A percentile compares a stretch with the other conserved stretches of the same genome.
These are phyloP conservation scores for Cordilura impudica DNA, from an alignment of 2,888 invertebrate genomes.

Conservation along the genomic window DNA sequence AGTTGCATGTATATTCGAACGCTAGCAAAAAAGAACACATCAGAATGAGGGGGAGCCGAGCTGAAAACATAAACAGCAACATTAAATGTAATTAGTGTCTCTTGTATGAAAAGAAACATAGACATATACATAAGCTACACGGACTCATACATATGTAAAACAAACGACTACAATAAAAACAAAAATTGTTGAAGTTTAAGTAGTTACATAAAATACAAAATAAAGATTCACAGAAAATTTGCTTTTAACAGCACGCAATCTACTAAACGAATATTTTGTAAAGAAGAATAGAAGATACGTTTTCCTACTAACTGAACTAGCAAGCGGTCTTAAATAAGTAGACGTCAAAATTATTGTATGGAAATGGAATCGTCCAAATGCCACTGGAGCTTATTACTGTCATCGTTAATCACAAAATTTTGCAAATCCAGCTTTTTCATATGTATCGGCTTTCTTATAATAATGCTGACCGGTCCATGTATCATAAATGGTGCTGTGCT, in stretches of 20 bases:
- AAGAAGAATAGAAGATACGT: neutral
- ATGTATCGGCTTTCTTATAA: constrained; percentile 54
- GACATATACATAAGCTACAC: constrained; percentile 10
- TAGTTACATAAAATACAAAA: neutral
- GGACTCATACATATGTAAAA: constrained; percentile 19
- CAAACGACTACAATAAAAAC: constrained; percentile 43
- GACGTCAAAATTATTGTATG: constrained; percentile 17
- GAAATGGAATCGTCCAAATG: constrained; percentile 54
- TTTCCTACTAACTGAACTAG: neutral
- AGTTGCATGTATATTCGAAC: neutral
- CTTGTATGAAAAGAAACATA: constrained; percentile 49
- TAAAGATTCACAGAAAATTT: constrained; percentile 28
- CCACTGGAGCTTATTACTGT: constrained; percentile 59
- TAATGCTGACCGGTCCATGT: constrained; percentile 24
- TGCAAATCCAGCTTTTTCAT: constrained; percentile 51
- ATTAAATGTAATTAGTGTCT: constrained; percentile 62
- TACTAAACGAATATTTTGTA: constrained; percentile 15
- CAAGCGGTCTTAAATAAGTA: neutral
- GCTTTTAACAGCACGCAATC: constrained; percentile 33
- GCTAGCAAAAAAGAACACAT: neutral
- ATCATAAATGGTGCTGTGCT: constrained; percentile 49
- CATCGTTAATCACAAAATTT: constrained; percentile 65
- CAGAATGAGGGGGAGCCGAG: neutral
- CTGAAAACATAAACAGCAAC: constrained; percentile 44
- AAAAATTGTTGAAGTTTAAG: constrained; percentile 37